phyloP scores from a whole-genome alignment of 2,113 vertebrate genomes.

The mouse (Mus musculus) region GRCm39 chr1:57193501-57194000 shows the following conservation, averaged over 20 bases:
- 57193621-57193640: neutral
- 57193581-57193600: neutral
- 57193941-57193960: neutral
- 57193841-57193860: neutral
- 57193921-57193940: neutral
- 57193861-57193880: neutral
- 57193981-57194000: neutral
- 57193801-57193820: too few relatives aligned
- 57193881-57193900: neutral
- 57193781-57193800: too few relatives aligned
- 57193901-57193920: neutral
- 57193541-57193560: constrained; percentile 28
- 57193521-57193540: neutral
- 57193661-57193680: too few relatives aligned
- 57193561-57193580: neutral
- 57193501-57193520: neutral
- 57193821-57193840: too few relatives aligned
- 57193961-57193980: neutral
- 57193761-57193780: too few relatives aligned
- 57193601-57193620: neutral
- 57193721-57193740: too few relatives aligned
- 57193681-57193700: too few relatives aligned
- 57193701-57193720: too few relatives aligned
- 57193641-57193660: too few relatives aligned
- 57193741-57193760: too few relatives aligned